Evolutionary conservation across 2,888 invertebrate species (phyloP), one percentile per base, ranked within the genome.

Genomic region (Cosmia trapezina): DNA sequence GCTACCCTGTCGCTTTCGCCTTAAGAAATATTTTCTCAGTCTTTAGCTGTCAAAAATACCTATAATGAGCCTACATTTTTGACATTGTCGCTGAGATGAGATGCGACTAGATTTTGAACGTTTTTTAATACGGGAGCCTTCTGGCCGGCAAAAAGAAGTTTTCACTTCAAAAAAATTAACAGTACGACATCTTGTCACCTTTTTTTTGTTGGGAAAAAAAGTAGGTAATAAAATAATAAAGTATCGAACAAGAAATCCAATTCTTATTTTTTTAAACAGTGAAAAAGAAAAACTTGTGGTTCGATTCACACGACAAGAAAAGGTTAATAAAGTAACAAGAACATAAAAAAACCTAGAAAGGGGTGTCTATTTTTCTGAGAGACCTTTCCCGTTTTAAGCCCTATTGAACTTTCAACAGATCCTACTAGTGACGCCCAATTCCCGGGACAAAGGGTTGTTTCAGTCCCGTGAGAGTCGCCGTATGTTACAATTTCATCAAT

Each of bases 361-460:
- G 4, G n/a, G 17, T 53, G 17, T 72, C 37, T 51, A 28, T 68
- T 45, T 41, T 41, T 51, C 28, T 14, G 9, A 33, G 28, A 56
- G 17, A 12, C 47, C 53, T n/a, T 47, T 67, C 49, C 22, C 67
- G 41, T 41, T 28, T 37, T 64, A 59, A 59, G 57, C 73, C n/a
- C 64, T 73, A 67, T 80, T 83, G 80, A 70, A 77, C 77, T 84
- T 80, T 77, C 73, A 80, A 80, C 67, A 77, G 60, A 57, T 75
- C 65, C 56, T 33, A 6, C 33, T 54, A 56, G 63, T 62, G 57
- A 69, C 59, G 67, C 66, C 54, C 41, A 43, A 70, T 54, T 60
- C 67, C 45, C 49, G 22, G 57, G 57, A 72, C 41, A 78, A 78
- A 63, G 63, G 51, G 62, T 60, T 33, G 9, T 19, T n/a, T 9